These are phyloP conservation scores for Aptenodytes forsteri DNA, from an alignment of 2,113 vertebrate species.

Conservation along the genomic window DNA sequence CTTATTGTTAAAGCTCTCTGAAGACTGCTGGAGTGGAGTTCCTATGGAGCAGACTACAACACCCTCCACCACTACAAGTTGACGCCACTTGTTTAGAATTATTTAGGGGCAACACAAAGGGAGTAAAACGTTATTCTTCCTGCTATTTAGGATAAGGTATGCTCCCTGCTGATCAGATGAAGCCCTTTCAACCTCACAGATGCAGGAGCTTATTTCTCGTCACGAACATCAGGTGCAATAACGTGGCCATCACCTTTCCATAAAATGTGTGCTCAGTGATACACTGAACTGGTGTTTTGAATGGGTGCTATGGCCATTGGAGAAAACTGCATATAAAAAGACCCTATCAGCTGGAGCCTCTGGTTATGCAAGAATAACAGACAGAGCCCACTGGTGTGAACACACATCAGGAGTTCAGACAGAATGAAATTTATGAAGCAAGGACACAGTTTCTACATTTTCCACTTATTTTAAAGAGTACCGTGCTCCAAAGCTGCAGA, in stretches of 20 bases:
- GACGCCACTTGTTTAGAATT: neutral
- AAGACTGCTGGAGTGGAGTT: neutral
- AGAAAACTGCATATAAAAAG: neutral
- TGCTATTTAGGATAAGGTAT: neutral
- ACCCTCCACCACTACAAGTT: neutral
- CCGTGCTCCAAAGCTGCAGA: slow-evolving; percentile 50
- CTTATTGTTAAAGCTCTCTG: neutral
- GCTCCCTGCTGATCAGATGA: neutral
- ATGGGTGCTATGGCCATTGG: neutral
- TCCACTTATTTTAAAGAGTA: slow-evolving; percentile 44
- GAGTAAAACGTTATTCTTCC: neutral
- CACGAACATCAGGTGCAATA: neutral
- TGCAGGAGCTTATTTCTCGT: neutral
- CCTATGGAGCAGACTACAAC: neutral
- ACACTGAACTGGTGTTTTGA: neutral
- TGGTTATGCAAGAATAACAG: neutral
- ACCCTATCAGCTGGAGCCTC: neutral
- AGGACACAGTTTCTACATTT: slow-evolving; percentile 59
- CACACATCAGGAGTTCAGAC: slow-evolving; percentile 41
- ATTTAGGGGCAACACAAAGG: neutral
- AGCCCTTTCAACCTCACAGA: neutral
- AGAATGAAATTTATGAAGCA: slow-evolving; percentile 36
- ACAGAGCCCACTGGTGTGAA: slow-evolving; percentile 18
- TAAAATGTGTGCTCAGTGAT: neutral
- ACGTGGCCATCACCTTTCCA: neutral